These are phyloP conservation scores for Ricordea florida DNA, from an alignment of 92 coral and sea anemone genomes.

Conservation along the genomic window DNA sequence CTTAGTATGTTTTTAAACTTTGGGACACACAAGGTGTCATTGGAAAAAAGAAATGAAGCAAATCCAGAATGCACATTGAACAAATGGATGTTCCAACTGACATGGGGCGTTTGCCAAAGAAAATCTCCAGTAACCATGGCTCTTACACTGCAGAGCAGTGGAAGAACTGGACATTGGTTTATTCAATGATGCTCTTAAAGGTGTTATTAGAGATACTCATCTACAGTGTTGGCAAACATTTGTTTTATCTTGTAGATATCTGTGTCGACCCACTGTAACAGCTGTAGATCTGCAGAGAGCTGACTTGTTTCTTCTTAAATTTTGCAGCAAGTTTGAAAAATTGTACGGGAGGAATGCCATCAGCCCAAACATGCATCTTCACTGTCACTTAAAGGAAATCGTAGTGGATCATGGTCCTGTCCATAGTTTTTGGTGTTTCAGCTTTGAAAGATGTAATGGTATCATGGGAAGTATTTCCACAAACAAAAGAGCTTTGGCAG, in stretches of 20 bases:
- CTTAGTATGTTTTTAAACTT: constrained; percentile 46
- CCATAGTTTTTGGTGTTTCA: constrained; percentile 49
- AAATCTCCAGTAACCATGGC: constrained; percentile 52
- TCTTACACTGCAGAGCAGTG: constrained; percentile 58
- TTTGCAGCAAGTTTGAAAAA: constrained; percentile 45
- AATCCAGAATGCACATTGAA: not conserved
- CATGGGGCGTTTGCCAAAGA: constrained; percentile 55
- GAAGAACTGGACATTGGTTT: constrained; percentile 15
- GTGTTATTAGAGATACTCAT: constrained; percentile 31
- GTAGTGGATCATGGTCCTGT: constrained; percentile 59
- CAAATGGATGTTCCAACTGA: constrained; percentile 52
- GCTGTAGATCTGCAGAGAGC: constrained; percentile 31
- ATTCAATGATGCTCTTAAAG: constrained; percentile 47
- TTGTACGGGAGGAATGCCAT: constrained; percentile 50
- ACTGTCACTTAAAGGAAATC: constrained; percentile 52
- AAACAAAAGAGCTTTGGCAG: constrained; percentile 49
- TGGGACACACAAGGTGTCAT: constrained; percentile 27
- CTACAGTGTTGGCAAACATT: constrained; percentile 58
- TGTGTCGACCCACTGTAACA: constrained; percentile 25
- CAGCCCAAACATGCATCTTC: constrained; percentile 65
- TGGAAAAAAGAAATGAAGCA: not conserved
- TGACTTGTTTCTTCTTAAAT: constrained; percentile 34
- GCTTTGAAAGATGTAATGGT: constrained; percentile 55
- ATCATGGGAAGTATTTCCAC: constrained; percentile 47
- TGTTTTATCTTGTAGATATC: constrained; percentile 42